phyloP scores from a whole-genome alignment of 2,797 vertebrate genomes.

The Malacoctenus gilli region DNA sequence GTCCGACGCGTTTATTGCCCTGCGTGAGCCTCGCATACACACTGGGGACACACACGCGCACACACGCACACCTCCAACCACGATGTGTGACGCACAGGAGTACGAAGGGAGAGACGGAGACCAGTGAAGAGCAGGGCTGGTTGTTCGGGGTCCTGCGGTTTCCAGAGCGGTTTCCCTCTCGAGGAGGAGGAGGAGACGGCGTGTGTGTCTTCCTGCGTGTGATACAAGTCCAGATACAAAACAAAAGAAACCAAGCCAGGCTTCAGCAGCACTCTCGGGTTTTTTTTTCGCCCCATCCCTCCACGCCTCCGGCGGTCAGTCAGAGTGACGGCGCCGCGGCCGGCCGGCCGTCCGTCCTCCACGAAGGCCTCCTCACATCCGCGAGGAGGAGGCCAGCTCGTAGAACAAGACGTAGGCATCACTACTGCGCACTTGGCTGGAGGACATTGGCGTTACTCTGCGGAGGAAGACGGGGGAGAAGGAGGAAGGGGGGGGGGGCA shows the following conservation, averaged over 20 bases:
- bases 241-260: conserved; percentile 25
- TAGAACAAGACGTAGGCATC: conserved; percentile 98
- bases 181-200: no score
- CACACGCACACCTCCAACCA: conserved; percentile 23
- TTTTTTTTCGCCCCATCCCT: conserved; percentile 1
- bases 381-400: conserved; percentile 88
- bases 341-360: conserved; percentile 32
- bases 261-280: conserved; percentile 24
- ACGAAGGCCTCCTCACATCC: conserved; percentile 85
- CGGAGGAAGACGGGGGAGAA: conserved; percentile 1
- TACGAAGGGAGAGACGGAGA: conserved; percentile 20
- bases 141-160: conserved; percentile 46
- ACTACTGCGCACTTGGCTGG: conserved; percentile 95
- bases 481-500: no score
- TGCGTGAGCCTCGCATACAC: conserved; percentile 53
- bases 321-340: conserved; percentile 29
- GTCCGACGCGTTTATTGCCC: conserved; percentile 79
- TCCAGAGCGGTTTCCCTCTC: conserved; percentile 34
- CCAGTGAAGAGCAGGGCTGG: conserved; percentile 49
- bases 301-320: conserved; percentile 12
- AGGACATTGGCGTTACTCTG: conserved; percentile 95
- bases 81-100: conserved; percentile 27
- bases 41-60: conserved; percentile 30
- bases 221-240: conserved; percentile 43
- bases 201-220: conserved; percentile 19